A percentile compares a stretch with the other conserved stretches of the same genome.
phyloP scores from a whole-genome alignment of 2,888 invertebrate genomes.

The Drosophila dives region DNA sequence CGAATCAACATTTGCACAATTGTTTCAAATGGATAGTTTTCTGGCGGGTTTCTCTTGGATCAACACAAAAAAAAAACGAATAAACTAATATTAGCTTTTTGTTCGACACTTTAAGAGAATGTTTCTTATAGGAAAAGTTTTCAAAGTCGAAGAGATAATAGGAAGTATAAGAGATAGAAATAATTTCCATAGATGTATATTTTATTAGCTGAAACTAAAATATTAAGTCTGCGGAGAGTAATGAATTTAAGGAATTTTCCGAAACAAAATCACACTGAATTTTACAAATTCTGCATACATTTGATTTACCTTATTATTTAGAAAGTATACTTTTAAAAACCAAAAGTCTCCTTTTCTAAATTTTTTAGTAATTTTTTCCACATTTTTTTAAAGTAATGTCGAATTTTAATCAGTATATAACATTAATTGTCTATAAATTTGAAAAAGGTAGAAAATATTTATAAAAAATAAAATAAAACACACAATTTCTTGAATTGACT shows the following conservation, averaged over 20 bases:
- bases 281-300: too few relatives aligned
- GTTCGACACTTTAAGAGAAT: slow-evolving; percentile 9
- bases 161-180: background rate
- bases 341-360: too few relatives aligned
- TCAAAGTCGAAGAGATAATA: background rate
- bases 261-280: too few relatives aligned
- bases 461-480: background rate
- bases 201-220: background rate
- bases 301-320: too few relatives aligned
- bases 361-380: too few relatives aligned
- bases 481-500: background rate
- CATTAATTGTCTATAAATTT: too few relatives aligned
- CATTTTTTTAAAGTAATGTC: too few relatives aligned
- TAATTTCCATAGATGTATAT: background rate
- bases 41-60: slow-evolving; percentile 10
- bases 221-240: background rate
- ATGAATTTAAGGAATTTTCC: background rate
- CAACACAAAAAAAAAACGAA: background rate
- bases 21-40: slow-evolving; percentile 43
- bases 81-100: slow-evolving; percentile 4
- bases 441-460: background rate
- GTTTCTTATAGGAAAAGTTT: background rate
- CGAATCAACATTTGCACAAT: slow-evolving; percentile 61
- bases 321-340: too few relatives aligned
- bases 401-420: too few relatives aligned